Conservation (phyloP, 2,888 invertebrate species). For the Conomelus anceps region DNA sequence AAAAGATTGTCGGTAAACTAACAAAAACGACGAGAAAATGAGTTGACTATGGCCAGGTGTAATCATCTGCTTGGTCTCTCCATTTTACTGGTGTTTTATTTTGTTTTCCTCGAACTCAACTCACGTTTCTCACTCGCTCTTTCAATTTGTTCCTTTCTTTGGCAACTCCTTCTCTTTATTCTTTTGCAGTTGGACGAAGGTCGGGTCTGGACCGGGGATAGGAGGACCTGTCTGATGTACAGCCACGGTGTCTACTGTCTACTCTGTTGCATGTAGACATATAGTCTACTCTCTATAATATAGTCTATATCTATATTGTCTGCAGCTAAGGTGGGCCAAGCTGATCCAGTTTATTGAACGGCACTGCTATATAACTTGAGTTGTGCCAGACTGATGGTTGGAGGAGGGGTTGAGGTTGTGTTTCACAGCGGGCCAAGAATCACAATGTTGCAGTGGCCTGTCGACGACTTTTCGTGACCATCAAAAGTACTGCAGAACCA, state of each 20-base stretch:
- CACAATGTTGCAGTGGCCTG: not conserved
- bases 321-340: not conserved
- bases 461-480: not conserved
- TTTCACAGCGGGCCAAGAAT: not conserved
- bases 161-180: not conserved
- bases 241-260: not conserved
- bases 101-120: too few relatives aligned
- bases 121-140: not conserved
- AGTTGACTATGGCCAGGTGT: not conserved
- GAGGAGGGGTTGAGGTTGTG: not conserved
- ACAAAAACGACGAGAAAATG: not conserved
- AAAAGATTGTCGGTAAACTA: not conserved
- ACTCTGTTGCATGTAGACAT: not conserved
- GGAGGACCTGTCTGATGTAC: not conserved
- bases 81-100: not conserved
- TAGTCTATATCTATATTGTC: too few relatives aligned
- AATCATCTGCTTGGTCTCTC: not conserved
- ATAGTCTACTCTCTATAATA: too few relatives aligned
- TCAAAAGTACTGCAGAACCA: not conserved
- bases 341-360: not conserved
- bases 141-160: not conserved
- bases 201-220: not conserved
- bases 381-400: not conserved
- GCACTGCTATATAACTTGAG: not conserved
- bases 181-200: not conserved